Evolutionary conservation across 2,797 vertebrate genomes (phyloP), one percentile per base, ranked within the genome.

Genomic region (Cyclura pinguis): DNA sequence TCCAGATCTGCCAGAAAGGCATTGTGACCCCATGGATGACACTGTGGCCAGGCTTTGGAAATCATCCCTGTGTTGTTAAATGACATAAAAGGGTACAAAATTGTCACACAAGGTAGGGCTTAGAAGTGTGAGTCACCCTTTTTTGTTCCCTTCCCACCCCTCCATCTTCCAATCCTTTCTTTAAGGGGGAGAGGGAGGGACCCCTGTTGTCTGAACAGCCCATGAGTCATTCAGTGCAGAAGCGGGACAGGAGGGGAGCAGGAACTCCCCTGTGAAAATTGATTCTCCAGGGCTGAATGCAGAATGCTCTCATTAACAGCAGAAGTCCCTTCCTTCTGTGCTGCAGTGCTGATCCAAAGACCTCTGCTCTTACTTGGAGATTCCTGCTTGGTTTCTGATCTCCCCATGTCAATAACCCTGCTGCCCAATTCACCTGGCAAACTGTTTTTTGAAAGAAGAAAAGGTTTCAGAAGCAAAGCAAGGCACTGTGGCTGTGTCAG

Each of bases 41-140:
- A 9, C 74, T 42, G 52, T 57, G 83, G 80, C 85, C 77, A 10
- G 13, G 73, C 85, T 88, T 94, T 94, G 94, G 55, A 47, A 93
- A 88, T 55, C 16, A 82, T 92, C 85, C 47, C 18, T 35, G 89
- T 55, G 22, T 69, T n/a, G 29, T 74, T n/a, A 92, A 76, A 80
- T 50, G n/a, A 10, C 0, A 80, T 3, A 47, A 86, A 0, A 52
- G 80, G 38, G 32, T 62, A 29, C 3, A 13, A 78, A 82, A 8
- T 38, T 35, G 6, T 86, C 50, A 14, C 55, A 92, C 13, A 24
- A 89, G 27, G 73, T 80, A 14, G 64, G 3, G 38, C 24, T 16
- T 69, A 8, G 47, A 52, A 8, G 12, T 8, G 38, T 64, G 88
- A 89, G 38, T 84, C 80, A 84, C 38, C 6, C 52, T 29, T 52